Evolutionary conservation across 37 sponge, comb jelly and placozoan species (phyloP), one percentile per base, ranked within the genome.

Genomic region (Beroe ovata): DNA sequence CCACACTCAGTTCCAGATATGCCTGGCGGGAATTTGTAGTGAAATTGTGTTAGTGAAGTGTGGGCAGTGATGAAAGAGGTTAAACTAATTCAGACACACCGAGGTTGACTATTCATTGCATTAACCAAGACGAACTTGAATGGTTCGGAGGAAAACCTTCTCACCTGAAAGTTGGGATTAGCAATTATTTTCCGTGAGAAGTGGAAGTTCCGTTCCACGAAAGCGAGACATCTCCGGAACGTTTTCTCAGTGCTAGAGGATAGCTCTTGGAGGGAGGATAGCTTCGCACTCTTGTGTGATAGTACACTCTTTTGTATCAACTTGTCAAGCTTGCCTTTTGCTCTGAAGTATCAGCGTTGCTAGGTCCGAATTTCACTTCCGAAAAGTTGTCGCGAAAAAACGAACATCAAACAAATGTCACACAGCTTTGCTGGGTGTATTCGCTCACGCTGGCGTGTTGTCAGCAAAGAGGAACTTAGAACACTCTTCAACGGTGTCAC

Each of bases 121-220:
- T n/a, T n/a, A n/a, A n/a, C n/a, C n/a, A n/a, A n/a, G n/a, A n/a
- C n/a, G n/a, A n/a, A n/a, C n/a, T n/a, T n/a, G n/a, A n/a, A n/a
- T n/a, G n/a, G n/a, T n/a, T n/a, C n/a, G n/a, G n/a, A n/a, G n/a
- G n/a, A n/a, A n/a, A n/a, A n/a, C n/a, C n/a, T n/a, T n/a, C n/a
- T n/a, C 35, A 40, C 38, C 84, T 42, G 84, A 54, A 77, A 77
- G 54, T 77, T 40, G 19, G 84, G 84, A 26, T 77, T 77, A 19
- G 42, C 33, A 8, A 77, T 30, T 1, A 77, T 54, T 23, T 42
- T 39, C 28, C 84, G 16, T 0, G 84, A 42, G 47, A 77, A 77
- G 28, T 77, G 84, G 22, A 77, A 77, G 42, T 77, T 35, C 84
- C 41, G 39, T 29, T 77, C 84, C n/a, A 77, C 84, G n/a, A 77